A percentile compares a stretch with the other conserved stretches of the same genome.
These are phyloP conservation scores for Takifugu bimaculatus DNA, from an alignment of 2,113 vertebrate genomes.

Conservation along the genomic window DNA sequence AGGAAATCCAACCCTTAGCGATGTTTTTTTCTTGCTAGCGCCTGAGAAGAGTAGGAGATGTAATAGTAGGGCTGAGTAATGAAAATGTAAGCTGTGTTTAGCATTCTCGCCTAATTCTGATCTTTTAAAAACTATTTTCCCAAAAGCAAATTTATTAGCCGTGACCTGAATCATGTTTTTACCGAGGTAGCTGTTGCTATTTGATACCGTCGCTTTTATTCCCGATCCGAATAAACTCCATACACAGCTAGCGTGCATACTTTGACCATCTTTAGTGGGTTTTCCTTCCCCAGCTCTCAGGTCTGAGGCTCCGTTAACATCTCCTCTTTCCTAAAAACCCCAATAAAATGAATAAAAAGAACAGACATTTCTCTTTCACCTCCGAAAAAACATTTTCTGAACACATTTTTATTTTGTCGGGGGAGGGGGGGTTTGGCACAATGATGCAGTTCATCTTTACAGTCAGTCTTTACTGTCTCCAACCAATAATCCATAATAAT, in stretches of 20 bases:
- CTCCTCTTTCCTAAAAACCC: constrained; percentile 18
- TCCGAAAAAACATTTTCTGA: constrained; percentile 9
- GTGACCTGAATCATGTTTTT: not conserved
- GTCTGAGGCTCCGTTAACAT: constrained; percentile 34
- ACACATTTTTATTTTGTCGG: constrained; percentile 71
- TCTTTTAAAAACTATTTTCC: constrained; percentile 41
- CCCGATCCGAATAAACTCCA: not conserved
- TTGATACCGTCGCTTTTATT: constrained; percentile 10
- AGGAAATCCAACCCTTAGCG: constrained; percentile 49
- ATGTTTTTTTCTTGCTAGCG: constrained; percentile 43
- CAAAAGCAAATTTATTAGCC: not conserved
- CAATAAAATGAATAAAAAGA: constrained; percentile 18
- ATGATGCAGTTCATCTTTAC: constrained; percentile 61
- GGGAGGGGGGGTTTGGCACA: constrained; percentile 68
- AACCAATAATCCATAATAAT: constrained; percentile 47
- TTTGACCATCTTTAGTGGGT: too few species aligned
- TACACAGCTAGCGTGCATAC: not conserved
- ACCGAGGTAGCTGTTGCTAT: not conserved
- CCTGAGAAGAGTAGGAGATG: constrained; percentile 45
- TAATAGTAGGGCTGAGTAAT: constrained; percentile 53
- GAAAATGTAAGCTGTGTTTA: constrained; percentile 40
- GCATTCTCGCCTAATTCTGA: constrained; percentile 47
- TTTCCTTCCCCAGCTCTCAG: too few species aligned
- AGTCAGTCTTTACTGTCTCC: constrained; percentile 54
- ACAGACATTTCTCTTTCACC: constrained; percentile 6